phyloP scores from a whole-genome alignment of 2,797 vertebrate species.

The Graptemys geographica region DNA sequence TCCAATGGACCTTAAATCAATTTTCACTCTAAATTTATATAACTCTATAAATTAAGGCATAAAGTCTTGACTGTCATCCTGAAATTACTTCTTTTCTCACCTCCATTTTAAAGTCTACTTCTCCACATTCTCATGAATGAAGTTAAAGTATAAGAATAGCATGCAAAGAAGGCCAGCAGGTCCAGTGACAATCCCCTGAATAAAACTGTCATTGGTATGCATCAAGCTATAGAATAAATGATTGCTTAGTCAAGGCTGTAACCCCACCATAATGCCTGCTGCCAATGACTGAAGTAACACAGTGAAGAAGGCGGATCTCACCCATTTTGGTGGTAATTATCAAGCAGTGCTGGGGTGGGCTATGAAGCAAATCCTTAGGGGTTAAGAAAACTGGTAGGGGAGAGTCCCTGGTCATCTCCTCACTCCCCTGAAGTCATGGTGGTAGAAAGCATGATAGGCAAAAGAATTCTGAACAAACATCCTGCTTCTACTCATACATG shows the following conservation, averaged over 20 bases:
- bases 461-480: neutral
- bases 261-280: neutral
- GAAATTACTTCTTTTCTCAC: neutral
- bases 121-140: neutral
- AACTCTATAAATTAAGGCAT: neutral
- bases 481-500: neutral
- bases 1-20: neutral
- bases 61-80: neutral
- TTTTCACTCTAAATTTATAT: neutral
- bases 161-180: accelerated
- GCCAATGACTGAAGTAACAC: neutral
- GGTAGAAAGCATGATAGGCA: neutral
- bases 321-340: neutral
- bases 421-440: neutral
- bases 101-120: neutral
- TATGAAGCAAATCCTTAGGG: neutral
- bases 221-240: neutral
- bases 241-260: neutral
- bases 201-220: neutral
- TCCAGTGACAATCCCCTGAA: neutral
- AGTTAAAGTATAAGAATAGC: neutral
- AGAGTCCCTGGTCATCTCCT: neutral
- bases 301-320: neutral
- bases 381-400: neutral
- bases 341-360: neutral